phyloP scores from a whole-genome alignment of 2,797 vertebrate species.

The Xiphophorus birchmanni region DNA sequence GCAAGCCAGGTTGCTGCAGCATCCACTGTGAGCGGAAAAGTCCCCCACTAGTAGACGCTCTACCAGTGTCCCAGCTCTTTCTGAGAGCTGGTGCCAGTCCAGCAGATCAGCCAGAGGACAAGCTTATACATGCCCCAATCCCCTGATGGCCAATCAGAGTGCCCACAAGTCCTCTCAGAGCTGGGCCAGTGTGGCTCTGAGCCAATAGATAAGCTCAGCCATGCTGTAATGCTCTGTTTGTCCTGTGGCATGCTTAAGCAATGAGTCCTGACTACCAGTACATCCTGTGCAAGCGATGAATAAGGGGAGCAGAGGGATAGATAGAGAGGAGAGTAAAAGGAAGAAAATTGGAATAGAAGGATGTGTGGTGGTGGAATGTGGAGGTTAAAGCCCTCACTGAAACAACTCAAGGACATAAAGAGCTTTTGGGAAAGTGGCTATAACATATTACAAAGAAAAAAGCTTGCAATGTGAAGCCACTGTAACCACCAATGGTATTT shows the following conservation, averaged over 20 bases:
- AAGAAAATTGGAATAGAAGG: constrained; percentile 48
- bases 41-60: constrained; percentile 58
- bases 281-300: constrained; percentile 53
- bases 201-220: constrained; percentile 77
- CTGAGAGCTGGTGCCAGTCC: constrained; percentile 69
- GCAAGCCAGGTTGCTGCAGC: constrained; percentile 52
- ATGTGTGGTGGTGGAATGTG: constrained; percentile 11
- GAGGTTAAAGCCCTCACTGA: constrained; percentile 50
- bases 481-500: constrained; percentile 50
- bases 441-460: constrained; percentile 54
- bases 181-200: constrained; percentile 69
- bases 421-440: constrained; percentile 77
- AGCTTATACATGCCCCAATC: constrained; percentile 72
- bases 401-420: constrained; percentile 75
- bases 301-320: constrained; percentile 40
- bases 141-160: constrained; percentile 72
- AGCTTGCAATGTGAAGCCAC: constrained; percentile 50
- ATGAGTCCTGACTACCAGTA: constrained; percentile 66
- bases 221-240: constrained; percentile 72
- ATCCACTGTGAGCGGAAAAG: constrained; percentile 56
- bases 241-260: constrained; percentile 69
- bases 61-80: constrained; percentile 65
- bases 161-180: constrained; percentile 61
- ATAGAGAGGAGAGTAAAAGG: constrained; percentile 34
- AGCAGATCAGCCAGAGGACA: constrained; percentile 75